Conservation (phyloP, 2,888 invertebrate genomes). For the Zhuqinia jingwanae region DNA sequence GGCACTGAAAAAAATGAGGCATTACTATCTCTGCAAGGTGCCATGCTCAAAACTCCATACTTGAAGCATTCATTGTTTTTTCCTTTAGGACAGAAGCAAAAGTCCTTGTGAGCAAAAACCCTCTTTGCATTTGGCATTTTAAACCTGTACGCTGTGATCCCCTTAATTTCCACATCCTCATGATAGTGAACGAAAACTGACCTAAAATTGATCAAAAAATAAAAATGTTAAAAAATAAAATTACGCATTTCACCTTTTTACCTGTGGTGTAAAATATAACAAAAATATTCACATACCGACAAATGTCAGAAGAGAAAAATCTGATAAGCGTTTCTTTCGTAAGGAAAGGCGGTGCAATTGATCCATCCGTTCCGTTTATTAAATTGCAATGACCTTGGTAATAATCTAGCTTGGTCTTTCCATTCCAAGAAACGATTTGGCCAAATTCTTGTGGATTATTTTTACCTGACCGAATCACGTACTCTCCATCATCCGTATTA, state of each 20-base stretch:
- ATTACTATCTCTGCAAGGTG: conserved; percentile 78
- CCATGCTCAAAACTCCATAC: conserved; percentile 77
- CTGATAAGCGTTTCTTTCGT: conserved; percentile 76
- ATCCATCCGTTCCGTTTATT: conserved; percentile 78
- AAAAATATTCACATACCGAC: conserved; percentile 73
- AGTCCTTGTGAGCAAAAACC: conserved; percentile 77
- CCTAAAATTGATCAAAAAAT: too few species aligned
- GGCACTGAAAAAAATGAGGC: too few species aligned
- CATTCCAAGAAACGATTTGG: conserved; percentile 78
- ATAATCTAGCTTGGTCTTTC: conserved; percentile 77
- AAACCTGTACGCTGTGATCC: conserved; percentile 76
- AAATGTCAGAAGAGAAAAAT: conserved; percentile 78
- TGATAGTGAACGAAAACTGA: conserved; percentile 74
- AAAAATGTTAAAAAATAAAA: too few species aligned
- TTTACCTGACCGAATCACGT: conserved; percentile 76
- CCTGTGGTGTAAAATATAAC: too few species aligned
- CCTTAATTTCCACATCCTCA: conserved; percentile 73
- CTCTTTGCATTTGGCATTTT: conserved; percentile 78
- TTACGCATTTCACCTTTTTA: too few species aligned
- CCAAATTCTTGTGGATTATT: conserved; percentile 78
- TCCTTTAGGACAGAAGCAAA: conserved; percentile 78
- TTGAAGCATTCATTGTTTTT: conserved; percentile 76
- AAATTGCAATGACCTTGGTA: conserved; percentile 77
- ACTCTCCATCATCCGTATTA: conserved; percentile 78
- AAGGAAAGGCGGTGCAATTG: conserved; percentile 77